Evolutionary conservation across 2,888 invertebrate genomes (phyloP), one percentile per base, ranked within the genome.

Genomic region (Polydrusus tereticollis): DNA sequence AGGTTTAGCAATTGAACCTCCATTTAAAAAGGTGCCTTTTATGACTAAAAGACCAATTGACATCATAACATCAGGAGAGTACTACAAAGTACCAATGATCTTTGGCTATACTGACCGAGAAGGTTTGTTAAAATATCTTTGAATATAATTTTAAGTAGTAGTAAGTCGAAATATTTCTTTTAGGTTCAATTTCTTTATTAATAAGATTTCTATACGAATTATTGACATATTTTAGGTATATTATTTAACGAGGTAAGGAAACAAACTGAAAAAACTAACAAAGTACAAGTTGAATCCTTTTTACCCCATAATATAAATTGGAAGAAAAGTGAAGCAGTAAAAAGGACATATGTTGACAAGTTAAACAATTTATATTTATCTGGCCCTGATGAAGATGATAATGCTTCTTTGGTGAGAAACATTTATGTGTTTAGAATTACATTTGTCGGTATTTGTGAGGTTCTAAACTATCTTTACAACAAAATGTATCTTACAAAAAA

Each of bases 21-120:
- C 58, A 10, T 29, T 70, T 0, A 66, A 80, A 72, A 66, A 36
- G 20, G 38, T 68, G 5, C 76, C 83, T 2, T 83, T 84, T 71
- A 72, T 85, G 72, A 67, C 75, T 0, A 78, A 81, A 69, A 67
- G 78, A 21, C 83, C 85, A 0, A 60, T 81, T 5, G 78, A 82
- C 63, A 75, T 82, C 6, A 77, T 82, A 45, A 68, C 67, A 14
- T 79, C 80, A 3, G 83, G 83, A 23, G 77, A 79, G 20, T 83
- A 81, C 72, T 80, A 79, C 57, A 78, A 83, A 63, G 82, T 85
- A 1, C 85, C 85, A 0, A 69, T 84, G 18, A 79, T 85, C 12
- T 78, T 83, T 38, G 84, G 84, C 5, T 83, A 80, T 59, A 82
- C 76, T 16, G 73, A 77, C 8, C 76, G 76, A 65, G 85, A 85